phyloP scores from a whole-genome alignment of 2,797 vertebrate genomes.

The Sebastes hubbsi region DNA sequence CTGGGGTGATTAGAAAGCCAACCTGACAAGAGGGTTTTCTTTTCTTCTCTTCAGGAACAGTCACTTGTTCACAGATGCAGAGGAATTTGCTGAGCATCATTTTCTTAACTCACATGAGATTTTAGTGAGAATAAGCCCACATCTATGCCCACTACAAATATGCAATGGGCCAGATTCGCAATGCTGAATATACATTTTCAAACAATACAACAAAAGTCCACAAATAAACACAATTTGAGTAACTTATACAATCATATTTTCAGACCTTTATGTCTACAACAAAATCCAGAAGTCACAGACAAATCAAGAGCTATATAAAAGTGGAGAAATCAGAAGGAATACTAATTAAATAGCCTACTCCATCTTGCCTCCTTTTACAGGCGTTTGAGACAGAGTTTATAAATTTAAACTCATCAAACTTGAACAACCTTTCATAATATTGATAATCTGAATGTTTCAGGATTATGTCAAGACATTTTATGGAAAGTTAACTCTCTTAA shows the following conservation, averaged over 20 bases:
- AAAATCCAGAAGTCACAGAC: background rate
- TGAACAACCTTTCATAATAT: background rate
- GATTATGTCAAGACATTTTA: background rate
- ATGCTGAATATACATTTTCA: background rate
- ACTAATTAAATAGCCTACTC: background rate
- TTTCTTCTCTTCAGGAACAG: background rate
- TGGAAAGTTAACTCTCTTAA: background rate
- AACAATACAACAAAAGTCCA: background rate
- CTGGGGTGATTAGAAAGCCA: conserved; percentile 59
- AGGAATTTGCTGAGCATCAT: background rate
- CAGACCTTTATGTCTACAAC: background rate
- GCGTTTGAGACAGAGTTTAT: background rate
- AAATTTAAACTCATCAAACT: background rate
- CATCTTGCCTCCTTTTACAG: background rate
- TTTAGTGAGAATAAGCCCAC: background rate
- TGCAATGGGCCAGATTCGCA: background rate
- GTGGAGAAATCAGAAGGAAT: background rate
- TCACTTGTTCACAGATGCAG: conserved; percentile 1
- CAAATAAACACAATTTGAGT: background rate
- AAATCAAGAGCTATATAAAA: background rate
- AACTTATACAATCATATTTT: background rate
- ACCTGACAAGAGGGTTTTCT: conserved; percentile 51
- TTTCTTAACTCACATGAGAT: background rate
- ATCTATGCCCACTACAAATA: background rate
- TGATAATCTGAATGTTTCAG: background rate